A percentile compares a stretch with the other conserved stretches of the same genome.
These are phyloP conservation scores for Rhombomys opimus DNA, from an alignment of 2,113 vertebrate species.

Conservation along the genomic window DNA sequence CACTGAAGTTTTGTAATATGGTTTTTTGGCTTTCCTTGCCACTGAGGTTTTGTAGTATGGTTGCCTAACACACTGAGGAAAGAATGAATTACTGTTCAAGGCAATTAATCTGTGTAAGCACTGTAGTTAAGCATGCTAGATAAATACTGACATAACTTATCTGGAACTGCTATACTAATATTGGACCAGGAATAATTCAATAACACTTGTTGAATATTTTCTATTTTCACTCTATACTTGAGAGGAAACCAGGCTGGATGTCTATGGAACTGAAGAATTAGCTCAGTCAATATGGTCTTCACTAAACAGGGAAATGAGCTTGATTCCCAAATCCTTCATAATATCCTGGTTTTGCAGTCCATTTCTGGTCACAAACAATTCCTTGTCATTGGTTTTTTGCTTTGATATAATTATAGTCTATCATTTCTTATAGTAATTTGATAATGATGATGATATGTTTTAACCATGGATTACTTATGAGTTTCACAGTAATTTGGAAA, in stretches of 20 bases:
- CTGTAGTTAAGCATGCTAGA: background rate
- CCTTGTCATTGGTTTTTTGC: background rate
- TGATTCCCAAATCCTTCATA: background rate
- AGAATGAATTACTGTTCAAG: background rate
- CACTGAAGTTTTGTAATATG: background rate
- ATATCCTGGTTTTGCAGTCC: background rate
- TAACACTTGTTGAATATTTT: background rate
- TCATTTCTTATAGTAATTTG: background rate
- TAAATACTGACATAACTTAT: background rate
- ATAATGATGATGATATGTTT: background rate
- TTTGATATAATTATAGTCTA: background rate
- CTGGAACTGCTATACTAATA: background rate
- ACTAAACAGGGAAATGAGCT: too few species aligned
- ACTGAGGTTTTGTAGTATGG: background rate
- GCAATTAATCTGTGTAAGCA: background rate
- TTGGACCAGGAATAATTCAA: background rate
- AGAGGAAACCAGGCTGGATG: background rate
- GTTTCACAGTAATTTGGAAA: background rate
- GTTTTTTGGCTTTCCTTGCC: background rate
- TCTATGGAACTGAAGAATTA: background rate
- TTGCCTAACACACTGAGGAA: too few species aligned
- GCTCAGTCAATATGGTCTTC: background rate
- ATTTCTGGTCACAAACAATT: background rate
- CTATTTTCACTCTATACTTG: background rate
- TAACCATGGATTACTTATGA: background rate